Conservation (phyloP, 1,140 invertebrate genomes). For the Calliphora vicina region DNA sequence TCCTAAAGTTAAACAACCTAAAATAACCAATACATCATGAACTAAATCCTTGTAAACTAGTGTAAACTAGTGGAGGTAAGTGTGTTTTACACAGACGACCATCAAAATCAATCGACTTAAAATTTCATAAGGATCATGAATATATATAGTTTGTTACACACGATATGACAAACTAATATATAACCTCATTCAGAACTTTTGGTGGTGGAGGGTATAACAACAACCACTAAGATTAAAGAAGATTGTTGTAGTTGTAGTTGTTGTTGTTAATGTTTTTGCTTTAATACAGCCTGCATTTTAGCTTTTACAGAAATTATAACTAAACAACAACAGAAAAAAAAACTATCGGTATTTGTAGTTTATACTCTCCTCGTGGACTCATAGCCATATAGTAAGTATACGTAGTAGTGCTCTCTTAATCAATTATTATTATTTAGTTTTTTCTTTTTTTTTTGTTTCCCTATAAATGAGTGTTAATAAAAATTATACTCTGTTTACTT, state of each 20-base stretch:
- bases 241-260: not conserved
- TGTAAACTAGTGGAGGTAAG: no score
- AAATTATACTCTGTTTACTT: not conserved
- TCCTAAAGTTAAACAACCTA: no score
- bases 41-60: no score
- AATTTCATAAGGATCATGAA: no score
- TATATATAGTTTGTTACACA: no score
- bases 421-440: not conserved
- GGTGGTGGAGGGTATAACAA: no score
- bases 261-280: no score
- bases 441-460: not conserved
- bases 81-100: no score
- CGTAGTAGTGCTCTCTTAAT: not conserved
- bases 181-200: no score
- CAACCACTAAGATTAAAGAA: constrained; percentile 5
- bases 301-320: not conserved
- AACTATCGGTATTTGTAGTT: not conserved
- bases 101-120: no score
- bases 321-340: not conserved
- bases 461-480: not conserved
- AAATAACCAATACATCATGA: no score
- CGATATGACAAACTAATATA: no score
- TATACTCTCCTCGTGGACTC: not conserved
- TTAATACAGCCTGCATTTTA: not conserved
- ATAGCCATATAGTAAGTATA: not conserved